Conservation (phyloP, 2,113 vertebrate species). For the Neotoma lepida region DNA sequence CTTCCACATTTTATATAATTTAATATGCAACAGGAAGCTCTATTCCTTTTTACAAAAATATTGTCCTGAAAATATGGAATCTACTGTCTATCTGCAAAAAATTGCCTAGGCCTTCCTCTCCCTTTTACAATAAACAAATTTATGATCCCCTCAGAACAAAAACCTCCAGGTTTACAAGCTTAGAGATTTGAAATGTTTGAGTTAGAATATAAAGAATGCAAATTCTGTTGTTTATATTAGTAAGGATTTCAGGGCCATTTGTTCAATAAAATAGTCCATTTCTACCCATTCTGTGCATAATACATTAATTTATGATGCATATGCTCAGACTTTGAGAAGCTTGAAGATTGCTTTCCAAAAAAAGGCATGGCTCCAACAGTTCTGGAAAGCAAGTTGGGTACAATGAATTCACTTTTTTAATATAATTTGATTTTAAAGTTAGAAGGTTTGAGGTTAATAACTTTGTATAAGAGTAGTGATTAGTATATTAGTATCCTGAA, state of each 20-base stretch:
- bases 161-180: conserved; percentile 40
- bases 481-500: neutral
- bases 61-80: neutral
- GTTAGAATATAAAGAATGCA: neutral
- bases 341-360: neutral
- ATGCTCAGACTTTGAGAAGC: neutral
- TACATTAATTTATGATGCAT: neutral
- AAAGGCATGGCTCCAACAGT: neutral
- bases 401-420: neutral
- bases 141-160: neutral
- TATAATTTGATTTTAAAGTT: conserved; percentile 34
- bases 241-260: neutral
- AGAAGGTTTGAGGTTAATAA: neutral
- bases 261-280: neutral
- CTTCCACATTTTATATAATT: conserved; percentile 63
- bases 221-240: neutral
- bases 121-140: neutral
- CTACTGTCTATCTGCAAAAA: neutral
- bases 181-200: conserved; percentile 4
- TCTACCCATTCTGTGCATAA: neutral
- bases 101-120: neutral
- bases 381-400: neutral
- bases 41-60: neutral
- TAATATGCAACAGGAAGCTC: neutral
- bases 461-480: neutral